These are phyloP conservation scores for Ernsta delagoae DNA, from an alignment of 2,888 invertebrate species.

Conservation along the genomic window DNA sequence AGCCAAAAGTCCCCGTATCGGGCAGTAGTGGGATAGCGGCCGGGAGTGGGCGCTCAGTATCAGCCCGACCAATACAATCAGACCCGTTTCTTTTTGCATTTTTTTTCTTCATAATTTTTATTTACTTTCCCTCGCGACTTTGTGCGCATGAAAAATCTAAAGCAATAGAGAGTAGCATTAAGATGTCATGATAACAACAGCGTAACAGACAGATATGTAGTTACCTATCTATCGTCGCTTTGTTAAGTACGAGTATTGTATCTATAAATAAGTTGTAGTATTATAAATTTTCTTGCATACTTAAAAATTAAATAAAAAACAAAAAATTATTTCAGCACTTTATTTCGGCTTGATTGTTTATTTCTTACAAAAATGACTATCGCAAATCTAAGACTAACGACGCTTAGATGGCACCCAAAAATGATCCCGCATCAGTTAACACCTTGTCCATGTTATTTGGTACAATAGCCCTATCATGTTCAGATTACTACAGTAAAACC, in stretches of 20 bases:
- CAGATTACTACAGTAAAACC: slow-evolving; percentile 41
- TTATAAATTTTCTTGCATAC: too few relatives aligned
- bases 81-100: too few relatives aligned
- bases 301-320: background rate
- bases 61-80: too few relatives aligned
- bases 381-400: slow-evolving; percentile 56
- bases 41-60: slow-evolving; percentile 94
- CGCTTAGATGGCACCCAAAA: slow-evolving; percentile 30
- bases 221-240: too few relatives aligned
- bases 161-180: too few relatives aligned
- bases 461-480: slow-evolving; percentile 63
- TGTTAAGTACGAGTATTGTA: too few relatives aligned
- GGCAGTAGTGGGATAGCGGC: slow-evolving; percentile 99
- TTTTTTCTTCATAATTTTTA: too few relatives aligned
- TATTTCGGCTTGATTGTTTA: slow-evolving; percentile 56
- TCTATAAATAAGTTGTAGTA: too few relatives aligned
- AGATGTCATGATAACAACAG: too few relatives aligned
- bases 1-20: slow-evolving; percentile 99
- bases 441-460: slow-evolving; percentile 66
- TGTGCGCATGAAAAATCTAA: too few relatives aligned
- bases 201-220: too few relatives aligned
- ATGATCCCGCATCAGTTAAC: slow-evolving; percentile 35
- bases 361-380: slow-evolving; percentile 64
- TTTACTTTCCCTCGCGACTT: too few relatives aligned
- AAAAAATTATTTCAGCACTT: slow-evolving; percentile 13